phyloP scores from a whole-genome alignment of 2,797 vertebrate species.

The Malurus leucopterus region DNA sequence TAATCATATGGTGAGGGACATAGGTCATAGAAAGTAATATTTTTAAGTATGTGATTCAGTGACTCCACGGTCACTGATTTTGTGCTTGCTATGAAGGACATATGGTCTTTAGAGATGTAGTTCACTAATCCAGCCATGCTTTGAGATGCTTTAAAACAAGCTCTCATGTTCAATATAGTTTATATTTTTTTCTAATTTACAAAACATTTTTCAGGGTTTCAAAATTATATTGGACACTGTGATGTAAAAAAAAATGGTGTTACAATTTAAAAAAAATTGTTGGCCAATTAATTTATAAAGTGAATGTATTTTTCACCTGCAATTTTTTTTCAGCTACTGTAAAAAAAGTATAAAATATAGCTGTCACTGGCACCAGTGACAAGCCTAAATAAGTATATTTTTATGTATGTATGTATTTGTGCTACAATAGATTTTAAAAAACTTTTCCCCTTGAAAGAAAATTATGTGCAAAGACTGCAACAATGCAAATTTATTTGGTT shows the following conservation, averaged over 20 bases:
- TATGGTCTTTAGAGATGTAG: not conserved
- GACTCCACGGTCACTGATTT: not conserved
- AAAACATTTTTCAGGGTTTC: not conserved
- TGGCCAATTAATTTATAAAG: not conserved
- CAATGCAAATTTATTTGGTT: not conserved
- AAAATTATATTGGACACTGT: not conserved
- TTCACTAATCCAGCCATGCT: not conserved
- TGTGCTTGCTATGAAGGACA: not conserved
- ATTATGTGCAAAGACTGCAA: not conserved
- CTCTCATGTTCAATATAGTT: accelerated
- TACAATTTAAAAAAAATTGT: not conserved
- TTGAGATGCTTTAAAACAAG: not conserved
- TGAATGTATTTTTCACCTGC: not conserved
- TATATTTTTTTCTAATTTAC: not conserved
- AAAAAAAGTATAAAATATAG: not conserved
- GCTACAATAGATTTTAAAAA: not conserved
- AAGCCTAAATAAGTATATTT: not conserved
- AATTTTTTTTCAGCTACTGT: not conserved
- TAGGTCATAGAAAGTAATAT: not conserved
- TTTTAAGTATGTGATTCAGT: not conserved
- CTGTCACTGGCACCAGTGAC: not conserved
- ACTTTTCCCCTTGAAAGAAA: not conserved
- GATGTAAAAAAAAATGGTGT: not conserved
- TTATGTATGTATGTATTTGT: not conserved
- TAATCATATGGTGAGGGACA: not conserved